phyloP scores from a whole-genome alignment of 2,797 vertebrate species.

The Muraenolepis orangiensis region DNA sequence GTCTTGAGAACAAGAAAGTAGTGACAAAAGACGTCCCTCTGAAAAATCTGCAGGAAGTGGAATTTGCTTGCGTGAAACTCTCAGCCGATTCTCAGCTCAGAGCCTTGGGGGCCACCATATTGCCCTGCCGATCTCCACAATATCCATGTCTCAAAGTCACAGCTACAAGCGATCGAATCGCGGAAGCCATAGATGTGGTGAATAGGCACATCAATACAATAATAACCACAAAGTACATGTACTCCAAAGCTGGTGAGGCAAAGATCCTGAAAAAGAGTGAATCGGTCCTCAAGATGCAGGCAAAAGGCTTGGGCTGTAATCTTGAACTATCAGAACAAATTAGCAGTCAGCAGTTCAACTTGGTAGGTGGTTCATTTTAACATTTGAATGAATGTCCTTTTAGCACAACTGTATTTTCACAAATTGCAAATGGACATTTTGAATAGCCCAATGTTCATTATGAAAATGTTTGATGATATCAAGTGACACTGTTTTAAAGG shows the following conservation, averaged over 20 bases:
- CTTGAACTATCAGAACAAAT: slow-evolving; percentile 23
- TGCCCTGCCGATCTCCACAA: slow-evolving; percentile 7
- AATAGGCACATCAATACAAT: slow-evolving; percentile 26
- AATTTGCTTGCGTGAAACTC: slow-evolving; percentile 45
- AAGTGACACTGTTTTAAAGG: not conserved
- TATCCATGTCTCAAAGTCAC: slow-evolving; percentile 43
- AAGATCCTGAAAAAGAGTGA: slow-evolving; percentile 46
- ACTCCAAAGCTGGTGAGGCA: slow-evolving; percentile 49
- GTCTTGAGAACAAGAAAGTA: slow-evolving; percentile 45
- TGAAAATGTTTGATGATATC: not conserved
- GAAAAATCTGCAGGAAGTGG: slow-evolving; percentile 29
- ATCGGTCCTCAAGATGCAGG: slow-evolving; percentile 36
- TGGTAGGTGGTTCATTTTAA: slow-evolving; percentile 32
- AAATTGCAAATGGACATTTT: not conserved
- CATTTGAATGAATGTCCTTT: not conserved
- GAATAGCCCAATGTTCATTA: not conserved
- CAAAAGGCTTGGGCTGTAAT: slow-evolving; percentile 34
- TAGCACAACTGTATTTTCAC: not conserved
- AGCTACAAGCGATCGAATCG: slow-evolving; percentile 41
- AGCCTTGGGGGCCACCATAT: slow-evolving; percentile 27
- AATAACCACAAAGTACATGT: slow-evolving; percentile 31
- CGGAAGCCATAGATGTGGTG: slow-evolving; percentile 30
- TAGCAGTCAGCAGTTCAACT: slow-evolving; percentile 11
- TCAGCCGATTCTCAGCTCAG: slow-evolving; percentile 35
- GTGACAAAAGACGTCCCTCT: slow-evolving; percentile 32